Percentiles rank a stretch among this genome's conserved stretches.
phyloP scores from a whole-genome alignment of 2,888 invertebrate species.

The Cephus nigrinus region DNA sequence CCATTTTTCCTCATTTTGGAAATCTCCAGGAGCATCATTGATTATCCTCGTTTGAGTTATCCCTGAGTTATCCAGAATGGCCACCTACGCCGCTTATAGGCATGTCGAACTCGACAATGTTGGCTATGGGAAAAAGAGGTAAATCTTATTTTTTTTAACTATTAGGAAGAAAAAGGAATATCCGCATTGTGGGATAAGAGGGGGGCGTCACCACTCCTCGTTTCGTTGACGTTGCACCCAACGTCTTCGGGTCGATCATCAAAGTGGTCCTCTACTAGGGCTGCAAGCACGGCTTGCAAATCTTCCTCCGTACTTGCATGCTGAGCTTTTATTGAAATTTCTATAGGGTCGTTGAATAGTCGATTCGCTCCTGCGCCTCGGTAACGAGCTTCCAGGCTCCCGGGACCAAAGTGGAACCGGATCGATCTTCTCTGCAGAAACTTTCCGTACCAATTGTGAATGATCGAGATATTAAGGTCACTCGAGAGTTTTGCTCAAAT shows the following conservation, averaged over 20 bases:
- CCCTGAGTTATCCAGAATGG: slow-evolving; percentile 70
- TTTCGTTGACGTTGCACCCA: neutral
- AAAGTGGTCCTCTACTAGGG: neutral
- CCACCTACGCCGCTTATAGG: slow-evolving; percentile 92
- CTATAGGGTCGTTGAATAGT: neutral
- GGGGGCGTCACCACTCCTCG: neutral
- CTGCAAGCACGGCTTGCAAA: neutral
- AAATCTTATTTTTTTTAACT: slow-evolving; percentile 30
- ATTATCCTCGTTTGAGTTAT: neutral
- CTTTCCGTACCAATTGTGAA: neutral
- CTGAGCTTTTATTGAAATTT: neutral
- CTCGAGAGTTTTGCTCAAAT: neutral
- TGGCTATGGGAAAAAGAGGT: slow-evolving; percentile 94
- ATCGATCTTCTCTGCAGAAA: neutral
- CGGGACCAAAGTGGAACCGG: neutral
- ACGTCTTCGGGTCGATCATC: neutral
- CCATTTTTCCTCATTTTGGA: slow-evolving; percentile 17
- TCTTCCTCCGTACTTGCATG: neutral
- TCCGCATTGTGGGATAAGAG: neutral
- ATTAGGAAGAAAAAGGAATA: neutral
- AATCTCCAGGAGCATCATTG: neutral
- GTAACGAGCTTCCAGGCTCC: neutral
- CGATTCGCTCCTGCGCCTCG: neutral
- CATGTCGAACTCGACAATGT: slow-evolving; percentile 95
- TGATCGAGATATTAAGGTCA: neutral